Evolutionary conservation across 1,140 invertebrate species (phyloP), one percentile per base, ranked within the genome.

Genomic region (Drosophila virilis): DNA sequence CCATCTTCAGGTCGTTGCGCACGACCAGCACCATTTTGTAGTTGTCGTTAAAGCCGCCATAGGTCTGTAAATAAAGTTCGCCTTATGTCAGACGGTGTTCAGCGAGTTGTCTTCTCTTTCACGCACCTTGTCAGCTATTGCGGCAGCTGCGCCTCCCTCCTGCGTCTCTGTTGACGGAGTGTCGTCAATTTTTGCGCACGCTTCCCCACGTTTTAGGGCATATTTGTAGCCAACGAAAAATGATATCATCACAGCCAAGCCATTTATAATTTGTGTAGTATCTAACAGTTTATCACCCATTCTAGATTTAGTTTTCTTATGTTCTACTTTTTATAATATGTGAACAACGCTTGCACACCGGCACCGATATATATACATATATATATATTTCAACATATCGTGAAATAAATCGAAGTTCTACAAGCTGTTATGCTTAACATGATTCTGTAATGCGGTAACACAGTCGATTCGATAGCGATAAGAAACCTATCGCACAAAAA

Each of bases 1-100:
- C 95, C 98, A 99, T 99, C 92, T 97, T 96, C 0, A 99, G 93
- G 91, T 99, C 98, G 89, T 95, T 97, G 88, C 97, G 93, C 2
- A 98, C 96, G 22, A 98, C 96, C 50, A 99, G 91, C 1, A 98
- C 96, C 92, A 99, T 93, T 93, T 98, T 98, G 67, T 94, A 95
- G 82, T 96, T 92, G 12, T 85, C 94, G 33, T 91, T 92, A 55
- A 91, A 86, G 52, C 92, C 86, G 77, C 71, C 55, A 57, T 65
- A 90, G 42, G 51, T 74, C 86, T 91, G 52, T 2, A 32, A 13
- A 48, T 10, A 6, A 57, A 48, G 8, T 42, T 12, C 12, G 6
- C 12, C 10, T 40, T 42, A n/a, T 42, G 40, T 42, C 13, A 6
- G n/a, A 12, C 0, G 13, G 40, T 13, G 40, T 42, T 4, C 5